Conservation (phyloP, 1,140 invertebrate species). For the Bombus pascuorum region DNA sequence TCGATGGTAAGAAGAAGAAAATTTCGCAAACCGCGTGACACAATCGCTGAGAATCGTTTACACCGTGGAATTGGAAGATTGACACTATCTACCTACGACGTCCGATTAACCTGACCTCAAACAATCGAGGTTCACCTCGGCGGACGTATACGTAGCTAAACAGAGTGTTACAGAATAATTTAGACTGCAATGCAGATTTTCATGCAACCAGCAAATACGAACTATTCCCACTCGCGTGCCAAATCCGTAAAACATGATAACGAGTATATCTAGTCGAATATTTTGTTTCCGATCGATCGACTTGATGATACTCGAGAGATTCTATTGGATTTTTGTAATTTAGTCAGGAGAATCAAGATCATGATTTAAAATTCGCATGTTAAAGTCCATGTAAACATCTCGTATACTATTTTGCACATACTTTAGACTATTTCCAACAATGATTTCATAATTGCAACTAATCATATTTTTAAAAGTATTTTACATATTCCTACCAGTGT, state of each 20-base stretch:
- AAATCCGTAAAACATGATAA: conserved; percentile 48
- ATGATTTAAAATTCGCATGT: background rate
- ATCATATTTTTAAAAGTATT: background rate
- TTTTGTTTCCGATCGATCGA: background rate
- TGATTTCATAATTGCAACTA: background rate
- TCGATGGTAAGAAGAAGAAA: background rate
- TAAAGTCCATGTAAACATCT: background rate
- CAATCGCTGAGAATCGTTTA: conserved; percentile 6
- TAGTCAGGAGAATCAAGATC: too few relatives aligned
- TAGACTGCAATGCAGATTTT: conserved; percentile 73
- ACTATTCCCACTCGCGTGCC: conserved; percentile 62
- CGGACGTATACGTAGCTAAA: conserved; percentile 33
- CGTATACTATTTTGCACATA: background rate
- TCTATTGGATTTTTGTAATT: background rate
- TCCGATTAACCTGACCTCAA: conserved; percentile 56
- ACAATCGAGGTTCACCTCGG: conserved; percentile 41
- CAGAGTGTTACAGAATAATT: conserved; percentile 58
- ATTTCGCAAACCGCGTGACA: background rate
- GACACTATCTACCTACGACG: conserved; percentile 30
- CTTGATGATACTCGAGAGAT: background rate
- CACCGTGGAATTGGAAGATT: conserved; percentile 43
- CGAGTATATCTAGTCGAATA: conserved; percentile 1
- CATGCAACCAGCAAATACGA: conserved; percentile 54
- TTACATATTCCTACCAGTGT: too few relatives aligned
- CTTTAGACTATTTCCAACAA: background rate